Evolutionary conservation across 2,113 vertebrate species (phyloP).

Genomic region (Lonchura striata): DNA sequence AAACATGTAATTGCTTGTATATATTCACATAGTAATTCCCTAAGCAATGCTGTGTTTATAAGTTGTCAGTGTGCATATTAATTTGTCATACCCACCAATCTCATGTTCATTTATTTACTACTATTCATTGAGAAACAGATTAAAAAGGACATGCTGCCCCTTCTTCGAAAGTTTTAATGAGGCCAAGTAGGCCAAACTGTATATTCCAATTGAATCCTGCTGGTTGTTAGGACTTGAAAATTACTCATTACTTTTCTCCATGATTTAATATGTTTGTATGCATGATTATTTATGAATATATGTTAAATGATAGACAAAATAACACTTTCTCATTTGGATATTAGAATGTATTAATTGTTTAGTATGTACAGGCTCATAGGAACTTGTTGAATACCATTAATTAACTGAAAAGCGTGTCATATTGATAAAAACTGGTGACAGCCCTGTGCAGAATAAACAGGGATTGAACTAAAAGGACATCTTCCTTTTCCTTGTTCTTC

Average conservation of each 20-base stretch:
- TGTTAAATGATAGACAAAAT: conserved; percentile 58
- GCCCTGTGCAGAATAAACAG: not conserved
- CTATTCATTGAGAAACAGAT: conserved; percentile 74
- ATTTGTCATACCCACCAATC: conserved; percentile 78
- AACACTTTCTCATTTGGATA: conserved; percentile 45
- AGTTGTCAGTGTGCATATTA: conserved; percentile 82
- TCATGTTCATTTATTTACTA: conserved; percentile 77
- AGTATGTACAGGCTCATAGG: not conserved
- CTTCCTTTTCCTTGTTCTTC: not conserved
- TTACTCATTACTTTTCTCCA: conserved; percentile 75
- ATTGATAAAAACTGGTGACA: not conserved
- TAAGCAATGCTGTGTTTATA: conserved; percentile 68
- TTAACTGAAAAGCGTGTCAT: not conserved
- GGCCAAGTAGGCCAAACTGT: conserved; percentile 71
- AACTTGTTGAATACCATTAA: conserved; percentile 45
- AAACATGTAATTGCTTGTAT: conserved; percentile 88
- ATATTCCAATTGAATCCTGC: conserved; percentile 70
- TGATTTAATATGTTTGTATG: conserved; percentile 78
- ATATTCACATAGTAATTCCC: conserved; percentile 86
- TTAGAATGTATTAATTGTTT: conserved; percentile 35
- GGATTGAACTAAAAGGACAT: not conserved
- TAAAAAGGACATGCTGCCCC: conserved; percentile 73
- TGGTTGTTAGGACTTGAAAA: conserved; percentile 76
- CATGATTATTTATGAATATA: conserved; percentile 78
- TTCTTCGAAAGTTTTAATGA: conserved; percentile 76